These are phyloP conservation scores for Gymnocheta viridis DNA, from an alignment of 2,888 invertebrate genomes.

Conservation along the genomic window DNA sequence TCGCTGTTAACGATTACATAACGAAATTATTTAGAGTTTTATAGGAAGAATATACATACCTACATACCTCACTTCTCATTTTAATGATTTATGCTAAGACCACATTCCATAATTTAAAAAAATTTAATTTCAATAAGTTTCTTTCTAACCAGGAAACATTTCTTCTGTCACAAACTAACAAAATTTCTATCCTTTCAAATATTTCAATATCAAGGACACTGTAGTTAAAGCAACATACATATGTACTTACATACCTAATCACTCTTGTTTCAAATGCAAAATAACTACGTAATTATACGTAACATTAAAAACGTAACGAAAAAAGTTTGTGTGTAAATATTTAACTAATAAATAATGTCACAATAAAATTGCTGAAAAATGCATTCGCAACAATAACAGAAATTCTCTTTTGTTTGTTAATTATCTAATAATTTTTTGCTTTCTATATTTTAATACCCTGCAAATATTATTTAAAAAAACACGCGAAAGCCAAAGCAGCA, in stretches of 20 bases:
- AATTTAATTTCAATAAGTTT: too few relatives aligned
- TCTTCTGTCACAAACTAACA: too few relatives aligned
- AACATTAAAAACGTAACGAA: background rate
- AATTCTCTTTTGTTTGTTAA: constrained; percentile 4
- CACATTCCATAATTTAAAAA: too few relatives aligned
- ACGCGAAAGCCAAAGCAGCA: constrained; percentile 19
- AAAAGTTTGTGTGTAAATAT: background rate
- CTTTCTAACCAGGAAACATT: too few relatives aligned
- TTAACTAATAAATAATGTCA: background rate
- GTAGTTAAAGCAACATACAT: background rate
- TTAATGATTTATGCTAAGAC: too few relatives aligned
- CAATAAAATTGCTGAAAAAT: background rate
- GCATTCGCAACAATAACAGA: constrained; percentile 14
- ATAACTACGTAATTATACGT: background rate
- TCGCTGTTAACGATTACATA: too few relatives aligned
- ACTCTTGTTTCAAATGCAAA: background rate
- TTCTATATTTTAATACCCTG: constrained; percentile 1
- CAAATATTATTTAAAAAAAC: constrained; percentile 1
- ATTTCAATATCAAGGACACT: background rate
- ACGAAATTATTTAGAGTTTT: too few relatives aligned
- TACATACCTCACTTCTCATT: too few relatives aligned
- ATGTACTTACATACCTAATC: background rate
- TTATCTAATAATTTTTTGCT: constrained; percentile 38
- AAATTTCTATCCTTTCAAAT: background rate
- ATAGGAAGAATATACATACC: too few relatives aligned